A percentile compares a stretch with the other conserved stretches of the same genome.
These are phyloP conservation scores for Pelochelys cantorii DNA, from an alignment of 2,797 vertebrate species.

Conservation along the genomic window DNA sequence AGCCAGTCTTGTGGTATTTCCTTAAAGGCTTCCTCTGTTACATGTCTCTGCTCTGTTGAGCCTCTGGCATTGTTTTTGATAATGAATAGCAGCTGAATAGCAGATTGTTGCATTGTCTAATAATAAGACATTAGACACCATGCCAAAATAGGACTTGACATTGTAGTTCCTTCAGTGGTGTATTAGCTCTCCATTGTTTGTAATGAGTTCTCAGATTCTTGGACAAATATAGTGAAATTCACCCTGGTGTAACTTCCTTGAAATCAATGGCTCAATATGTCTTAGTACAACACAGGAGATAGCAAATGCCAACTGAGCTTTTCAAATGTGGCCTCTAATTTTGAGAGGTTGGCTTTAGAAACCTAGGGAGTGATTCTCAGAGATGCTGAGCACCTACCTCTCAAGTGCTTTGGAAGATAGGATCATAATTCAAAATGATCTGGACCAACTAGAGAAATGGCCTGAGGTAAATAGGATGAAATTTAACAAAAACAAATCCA, in stretches of 20 bases:
- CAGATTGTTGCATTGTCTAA: constrained; percentile 73
- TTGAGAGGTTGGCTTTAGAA: neutral
- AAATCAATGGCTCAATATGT: neutral
- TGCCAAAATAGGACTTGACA: constrained; percentile 59
- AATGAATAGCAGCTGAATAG: constrained; percentile 74
- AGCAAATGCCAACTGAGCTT: neutral
- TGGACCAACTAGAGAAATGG: no score
- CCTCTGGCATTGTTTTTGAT: constrained; percentile 72
- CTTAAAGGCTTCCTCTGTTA: constrained; percentile 71
- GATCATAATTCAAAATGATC: no score
- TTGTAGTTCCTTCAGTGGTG: constrained; percentile 60
- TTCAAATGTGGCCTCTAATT: neutral
- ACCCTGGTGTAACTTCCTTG: constrained; percentile 32
- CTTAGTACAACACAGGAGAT: neutral
- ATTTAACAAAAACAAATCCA: no score
- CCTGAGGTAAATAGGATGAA: no score
- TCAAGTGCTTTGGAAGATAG: no score
- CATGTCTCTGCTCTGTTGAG: constrained; percentile 52
- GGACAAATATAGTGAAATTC: neutral
- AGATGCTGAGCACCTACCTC: no score
- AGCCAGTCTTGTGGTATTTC: constrained; percentile 70
- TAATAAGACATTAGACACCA: constrained; percentile 64
- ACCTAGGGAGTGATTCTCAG: neutral
- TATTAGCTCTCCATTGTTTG: constrained; percentile 62
- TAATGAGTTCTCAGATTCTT: constrained; percentile 63